A percentile compares a stretch with the other conserved stretches of the same genome.
These are phyloP conservation scores for Subacronicta megacephala DNA, from an alignment of 2,888 invertebrate species.

Conservation along the genomic window DNA sequence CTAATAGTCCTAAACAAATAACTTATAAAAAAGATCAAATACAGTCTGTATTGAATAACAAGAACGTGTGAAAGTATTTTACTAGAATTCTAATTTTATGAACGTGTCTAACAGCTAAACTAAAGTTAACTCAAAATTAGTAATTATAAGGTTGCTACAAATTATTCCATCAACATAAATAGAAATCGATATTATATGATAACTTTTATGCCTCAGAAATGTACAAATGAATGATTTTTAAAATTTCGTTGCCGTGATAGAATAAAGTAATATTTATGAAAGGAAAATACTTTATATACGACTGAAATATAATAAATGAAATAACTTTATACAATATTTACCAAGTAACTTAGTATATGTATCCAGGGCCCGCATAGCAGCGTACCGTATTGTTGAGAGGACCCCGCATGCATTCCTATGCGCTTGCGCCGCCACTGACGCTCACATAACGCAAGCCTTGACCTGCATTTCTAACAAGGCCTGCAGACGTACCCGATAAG, in stretches of 20 bases:
- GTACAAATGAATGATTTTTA: neutral
- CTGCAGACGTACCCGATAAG: conserved; percentile 67
- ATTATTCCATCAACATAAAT: no score
- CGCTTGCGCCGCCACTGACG: conserved; percentile 63
- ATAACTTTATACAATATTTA: conserved; percentile 33
- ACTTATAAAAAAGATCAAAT: no score
- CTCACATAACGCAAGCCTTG: conserved; percentile 80
- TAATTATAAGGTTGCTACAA: neutral
- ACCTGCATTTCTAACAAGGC: conserved; percentile 80
- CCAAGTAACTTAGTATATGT: conserved; percentile 59
- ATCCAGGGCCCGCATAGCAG: conserved; percentile 51
- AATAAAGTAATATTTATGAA: no score
- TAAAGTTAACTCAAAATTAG: neutral
- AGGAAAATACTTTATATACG: no score
- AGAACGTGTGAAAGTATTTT: no score
- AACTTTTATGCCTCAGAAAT: neutral
- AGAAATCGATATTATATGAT: neutral
- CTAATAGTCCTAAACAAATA: no score
- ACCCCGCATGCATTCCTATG: conserved; percentile 64
- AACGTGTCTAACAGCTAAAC: no score
- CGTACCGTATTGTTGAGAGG: conserved; percentile 54
- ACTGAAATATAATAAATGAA: no score
- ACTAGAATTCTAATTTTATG: neutral
- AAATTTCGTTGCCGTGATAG: neutral
- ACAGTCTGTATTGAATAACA: no score